These are phyloP conservation scores for Pithys albifrons DNA, from an alignment of 2,113 vertebrate species.

Conservation along the genomic window DNA sequence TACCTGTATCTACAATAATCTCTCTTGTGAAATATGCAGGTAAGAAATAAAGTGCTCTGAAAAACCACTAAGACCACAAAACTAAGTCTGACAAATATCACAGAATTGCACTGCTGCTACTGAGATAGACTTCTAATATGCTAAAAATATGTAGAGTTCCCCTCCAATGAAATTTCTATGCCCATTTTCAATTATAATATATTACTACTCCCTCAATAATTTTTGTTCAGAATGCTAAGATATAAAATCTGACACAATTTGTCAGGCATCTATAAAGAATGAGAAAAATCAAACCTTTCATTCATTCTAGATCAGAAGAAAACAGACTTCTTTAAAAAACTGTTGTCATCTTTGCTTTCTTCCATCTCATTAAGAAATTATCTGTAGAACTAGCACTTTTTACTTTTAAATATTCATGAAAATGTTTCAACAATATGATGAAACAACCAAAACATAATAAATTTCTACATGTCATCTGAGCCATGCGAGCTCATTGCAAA, in stretches of 20 bases:
- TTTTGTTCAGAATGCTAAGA: not conserved
- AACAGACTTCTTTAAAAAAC: not conserved
- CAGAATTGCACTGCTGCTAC: not conserved
- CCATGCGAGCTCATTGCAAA: not conserved
- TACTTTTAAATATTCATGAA: not conserved
- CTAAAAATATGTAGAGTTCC: not conserved
- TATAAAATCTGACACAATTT: not conserved
- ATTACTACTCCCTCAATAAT: not conserved
- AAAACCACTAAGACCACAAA: not conserved
- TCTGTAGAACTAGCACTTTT: not conserved
- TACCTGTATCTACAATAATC: not conserved
- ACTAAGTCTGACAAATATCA: not conserved
- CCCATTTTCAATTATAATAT: not conserved
- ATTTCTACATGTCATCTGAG: not conserved
- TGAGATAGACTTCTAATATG: not conserved
- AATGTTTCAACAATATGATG: not conserved
- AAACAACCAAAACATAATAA: not conserved
- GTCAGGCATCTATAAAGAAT: not conserved
- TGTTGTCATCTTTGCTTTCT: not conserved
- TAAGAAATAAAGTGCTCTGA: not conserved
- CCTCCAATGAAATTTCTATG: not conserved
- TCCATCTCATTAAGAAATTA: not conserved
- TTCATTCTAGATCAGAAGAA: not conserved
- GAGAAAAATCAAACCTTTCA: not conserved
- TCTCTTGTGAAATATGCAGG: not conserved